Percentiles rank a stretch among this genome's conserved stretches.
phyloP scores from a whole-genome alignment of 2,797 vertebrate genomes.

The Phrynocephalus forsythii region DNA sequence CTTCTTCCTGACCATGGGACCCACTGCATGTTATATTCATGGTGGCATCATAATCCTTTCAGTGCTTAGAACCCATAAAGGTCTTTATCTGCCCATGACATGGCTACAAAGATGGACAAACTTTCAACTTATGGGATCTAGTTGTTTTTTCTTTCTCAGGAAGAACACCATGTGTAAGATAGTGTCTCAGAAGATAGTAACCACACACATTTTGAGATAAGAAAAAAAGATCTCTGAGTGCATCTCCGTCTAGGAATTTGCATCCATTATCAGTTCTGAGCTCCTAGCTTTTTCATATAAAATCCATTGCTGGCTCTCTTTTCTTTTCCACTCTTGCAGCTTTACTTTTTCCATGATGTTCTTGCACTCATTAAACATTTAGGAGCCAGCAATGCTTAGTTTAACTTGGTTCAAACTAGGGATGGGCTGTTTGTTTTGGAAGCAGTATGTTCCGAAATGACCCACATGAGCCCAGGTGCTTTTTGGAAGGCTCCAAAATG shows the following conservation, averaged over 20 bases:
- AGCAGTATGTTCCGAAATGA: no score
- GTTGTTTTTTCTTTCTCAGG: not conserved
- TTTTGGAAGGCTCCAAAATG: no score
- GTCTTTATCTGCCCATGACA: no score
- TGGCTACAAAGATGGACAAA: not conserved
- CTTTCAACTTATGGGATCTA: not conserved
- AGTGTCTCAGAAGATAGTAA: not conserved
- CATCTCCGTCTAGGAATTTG: not conserved
- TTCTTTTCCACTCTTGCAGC: not conserved
- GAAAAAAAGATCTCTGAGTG: not conserved
- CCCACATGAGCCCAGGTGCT: no score
- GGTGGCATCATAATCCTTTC: no score
- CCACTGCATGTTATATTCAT: no score
- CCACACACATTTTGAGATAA: not conserved
- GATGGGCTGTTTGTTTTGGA: no score
- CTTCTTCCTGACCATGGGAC: no score
- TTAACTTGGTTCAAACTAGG: not conserved
- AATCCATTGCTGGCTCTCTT: not conserved
- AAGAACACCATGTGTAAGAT: not conserved
- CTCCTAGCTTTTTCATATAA: not conserved
- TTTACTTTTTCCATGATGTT: not conserved
- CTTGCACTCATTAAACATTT: not conserved
- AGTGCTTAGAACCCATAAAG: no score
- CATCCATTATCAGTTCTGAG: not conserved
- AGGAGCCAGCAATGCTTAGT: not conserved